These are phyloP conservation scores for Lophochroa leadbeateri DNA, from an alignment of 2,113 vertebrate species.

Conservation along the genomic window DNA sequence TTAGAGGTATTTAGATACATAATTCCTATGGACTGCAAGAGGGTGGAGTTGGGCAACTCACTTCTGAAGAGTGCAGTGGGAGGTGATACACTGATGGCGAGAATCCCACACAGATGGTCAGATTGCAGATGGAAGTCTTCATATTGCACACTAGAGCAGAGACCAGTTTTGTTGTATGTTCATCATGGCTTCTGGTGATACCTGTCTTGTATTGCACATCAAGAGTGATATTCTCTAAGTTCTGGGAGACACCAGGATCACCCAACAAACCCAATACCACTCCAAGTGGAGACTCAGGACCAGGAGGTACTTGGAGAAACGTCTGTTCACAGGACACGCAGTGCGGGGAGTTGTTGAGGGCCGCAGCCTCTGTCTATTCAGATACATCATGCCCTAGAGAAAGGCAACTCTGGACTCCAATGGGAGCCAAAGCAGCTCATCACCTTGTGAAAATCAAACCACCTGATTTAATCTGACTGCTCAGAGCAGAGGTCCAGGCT, in stretches of 20 bases:
- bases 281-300: neutral
- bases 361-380: neutral
- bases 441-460: neutral
- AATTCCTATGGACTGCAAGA: neutral
- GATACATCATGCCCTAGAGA: neutral
- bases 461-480: neutral
- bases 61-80: neutral
- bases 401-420: neutral
- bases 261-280: neutral
- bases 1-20: neutral
- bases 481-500: neutral
- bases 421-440: neutral
- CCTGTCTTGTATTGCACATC: fast-evolving
- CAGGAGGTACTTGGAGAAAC: neutral
- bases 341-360: neutral
- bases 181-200: neutral
- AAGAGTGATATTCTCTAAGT: neutral
- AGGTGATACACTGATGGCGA: fast-evolving
- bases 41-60: neutral
- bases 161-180: neutral
- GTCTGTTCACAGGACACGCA: fast-evolving
- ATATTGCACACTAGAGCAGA: neutral
- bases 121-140: neutral
- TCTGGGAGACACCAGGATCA: neutral
- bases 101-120: neutral